Base-by-base conservation (phyloP, 2,113 vertebrate genomes). In the Procavia capensis region DNA sequence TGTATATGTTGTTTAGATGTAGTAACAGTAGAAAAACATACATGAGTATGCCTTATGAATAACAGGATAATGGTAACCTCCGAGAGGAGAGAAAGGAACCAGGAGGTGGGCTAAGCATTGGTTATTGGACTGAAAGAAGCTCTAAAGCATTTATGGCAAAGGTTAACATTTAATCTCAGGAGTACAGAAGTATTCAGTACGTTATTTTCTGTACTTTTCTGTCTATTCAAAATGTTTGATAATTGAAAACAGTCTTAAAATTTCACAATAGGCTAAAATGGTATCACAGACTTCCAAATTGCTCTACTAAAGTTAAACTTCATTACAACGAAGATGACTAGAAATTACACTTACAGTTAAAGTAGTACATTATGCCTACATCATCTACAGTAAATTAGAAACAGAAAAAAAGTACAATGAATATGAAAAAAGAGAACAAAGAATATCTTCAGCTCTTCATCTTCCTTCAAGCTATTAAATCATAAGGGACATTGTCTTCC, bases 171-270 rank as follows among this genome's bases (percentile, higher is more conserved):
- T 86, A 59, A 82, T 88, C 78, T 79, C 45, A 72, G 16, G 10
- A 93, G 13, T 91, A 85, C 84, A 88, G 85, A 54, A 88, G 19
- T 78, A 64, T 59, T 9, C 79, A 47, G 76, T 88, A 59, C 4
- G 72, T 63, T 89, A 47, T 74, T 45, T 74, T 83, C 34, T 66
- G 2, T 36, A 80, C 20, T 72, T 87, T 93, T 39, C 64, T 88
- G 6, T 84, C 54, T 66, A 57, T 45, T 88, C 16, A 91, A 87
- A 83, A 83, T 84, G 43, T 63, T 88, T 64, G 39, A 85, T 61
- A 79, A 36, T 45, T 75, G 36, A 75, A 85, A 95, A 95, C 34
- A 83, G 54, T 81, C 81, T 75, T 54, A 63, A 82, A 86, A 74
- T 22, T 75, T 75, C 24, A 64, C 79, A 82, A 17, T 24, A 68